These are phyloP conservation scores for Epinephelus moara DNA, from an alignment of 2,113 vertebrate genomes.

Conservation along the genomic window DNA sequence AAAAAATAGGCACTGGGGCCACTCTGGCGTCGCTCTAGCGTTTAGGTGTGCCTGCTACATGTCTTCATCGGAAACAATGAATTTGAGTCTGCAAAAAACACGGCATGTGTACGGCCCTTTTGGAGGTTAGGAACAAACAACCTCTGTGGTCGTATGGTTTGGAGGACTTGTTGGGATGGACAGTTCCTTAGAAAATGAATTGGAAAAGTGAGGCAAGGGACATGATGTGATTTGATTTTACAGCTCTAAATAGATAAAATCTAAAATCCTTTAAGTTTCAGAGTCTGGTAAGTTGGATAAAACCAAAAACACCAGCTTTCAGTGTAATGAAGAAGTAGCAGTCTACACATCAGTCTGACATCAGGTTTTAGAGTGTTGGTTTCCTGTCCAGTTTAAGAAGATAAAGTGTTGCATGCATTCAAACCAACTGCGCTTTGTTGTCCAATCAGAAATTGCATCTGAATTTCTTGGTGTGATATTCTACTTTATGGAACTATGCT, in stretches of 20 bases:
- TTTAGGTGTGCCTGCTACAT: too few relatives aligned
- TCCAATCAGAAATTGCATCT: neutral
- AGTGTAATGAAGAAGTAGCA: neutral
- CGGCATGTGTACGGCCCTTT: too few relatives aligned
- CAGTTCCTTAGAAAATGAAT: neutral
- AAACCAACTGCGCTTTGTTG: neutral
- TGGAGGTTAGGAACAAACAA: too few relatives aligned
- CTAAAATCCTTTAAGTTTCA: neutral
- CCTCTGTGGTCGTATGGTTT: too few relatives aligned
- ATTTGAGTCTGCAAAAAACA: too few relatives aligned
- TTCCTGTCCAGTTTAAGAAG: neutral
- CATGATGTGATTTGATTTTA: neutral
- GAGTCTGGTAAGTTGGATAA: neutral
- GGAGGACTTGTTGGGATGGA: too few relatives aligned
- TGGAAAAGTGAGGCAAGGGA: neutral
- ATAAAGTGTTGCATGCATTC: neutral
- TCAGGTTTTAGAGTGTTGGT: neutral
- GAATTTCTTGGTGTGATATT: constrained; percentile 5
- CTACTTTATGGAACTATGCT: neutral
- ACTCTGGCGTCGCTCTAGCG: too few relatives aligned
- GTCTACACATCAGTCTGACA: constrained; percentile 10
- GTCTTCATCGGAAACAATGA: too few relatives aligned
- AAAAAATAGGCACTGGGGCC: too few relatives aligned
- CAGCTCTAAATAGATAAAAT: neutral
- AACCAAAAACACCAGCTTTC: neutral